These are phyloP conservation scores for Chitala chitala DNA, from an alignment of 2,113 vertebrate species.

Conservation along the genomic window DNA sequence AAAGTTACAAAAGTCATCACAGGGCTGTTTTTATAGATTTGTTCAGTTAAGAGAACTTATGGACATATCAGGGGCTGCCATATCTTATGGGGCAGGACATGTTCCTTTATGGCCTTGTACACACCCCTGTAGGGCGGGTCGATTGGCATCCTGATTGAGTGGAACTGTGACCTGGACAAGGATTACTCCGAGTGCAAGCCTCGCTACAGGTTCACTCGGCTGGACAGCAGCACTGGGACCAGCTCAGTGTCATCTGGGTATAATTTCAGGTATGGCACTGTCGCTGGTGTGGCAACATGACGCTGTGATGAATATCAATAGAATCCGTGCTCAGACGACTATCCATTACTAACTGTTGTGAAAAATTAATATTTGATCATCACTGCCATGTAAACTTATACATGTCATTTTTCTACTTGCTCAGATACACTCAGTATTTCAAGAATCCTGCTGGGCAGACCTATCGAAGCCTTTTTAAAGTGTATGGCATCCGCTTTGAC, in stretches of 20 bases:
- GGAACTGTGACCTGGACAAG: constrained; percentile 87
- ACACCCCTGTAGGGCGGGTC: constrained; percentile 71
- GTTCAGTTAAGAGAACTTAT: no score
- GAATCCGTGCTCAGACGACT: neutral
- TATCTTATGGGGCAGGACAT: neutral
- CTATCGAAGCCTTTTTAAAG: constrained; percentile 74
- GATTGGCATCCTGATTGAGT: constrained; percentile 80
- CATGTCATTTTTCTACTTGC: neutral
- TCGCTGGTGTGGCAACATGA: neutral
- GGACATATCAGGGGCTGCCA: neutral
- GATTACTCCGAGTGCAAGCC: constrained; percentile 71
- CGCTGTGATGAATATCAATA: neutral
- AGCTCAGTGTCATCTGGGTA: constrained; percentile 69
- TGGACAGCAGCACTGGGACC: constrained; percentile 63
- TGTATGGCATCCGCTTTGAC: constrained; percentile 79
- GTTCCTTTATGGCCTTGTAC: neutral
- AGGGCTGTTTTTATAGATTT: neutral
- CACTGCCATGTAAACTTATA: neutral
- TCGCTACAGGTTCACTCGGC: constrained; percentile 74
- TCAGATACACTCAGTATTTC: constrained; percentile 79
- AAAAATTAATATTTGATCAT: neutral
- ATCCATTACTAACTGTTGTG: neutral
- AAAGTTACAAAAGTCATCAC: neutral
- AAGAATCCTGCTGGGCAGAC: constrained; percentile 58
- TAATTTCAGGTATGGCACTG: constrained; percentile 79